phyloP scores from a whole-genome alignment of 2,888 invertebrate species.

The Chloroclystis v-ata region DNA sequence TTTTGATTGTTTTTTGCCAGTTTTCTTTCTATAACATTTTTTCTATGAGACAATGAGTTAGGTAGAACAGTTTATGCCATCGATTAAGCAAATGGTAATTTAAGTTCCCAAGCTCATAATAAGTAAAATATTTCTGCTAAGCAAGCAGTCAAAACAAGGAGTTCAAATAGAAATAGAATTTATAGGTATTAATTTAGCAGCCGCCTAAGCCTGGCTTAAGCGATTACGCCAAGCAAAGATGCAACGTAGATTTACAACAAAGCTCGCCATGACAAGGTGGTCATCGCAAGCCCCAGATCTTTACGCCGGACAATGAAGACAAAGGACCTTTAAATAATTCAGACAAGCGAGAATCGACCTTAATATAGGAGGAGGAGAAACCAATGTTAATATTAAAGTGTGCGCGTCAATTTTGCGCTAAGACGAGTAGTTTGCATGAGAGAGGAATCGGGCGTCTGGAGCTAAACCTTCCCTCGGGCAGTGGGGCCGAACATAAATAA shows the following conservation, averaged over 20 bases:
- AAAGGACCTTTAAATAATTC: constrained; percentile 74
- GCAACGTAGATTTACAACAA: constrained; percentile 73
- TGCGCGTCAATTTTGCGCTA: constrained; percentile 66
- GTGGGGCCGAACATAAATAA: constrained; percentile 70
- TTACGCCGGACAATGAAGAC: constrained; percentile 70
- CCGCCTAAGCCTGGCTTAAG: constrained; percentile 53
- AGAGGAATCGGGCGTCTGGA: constrained; percentile 71
- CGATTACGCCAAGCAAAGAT: constrained; percentile 70
- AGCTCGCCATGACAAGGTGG: constrained; percentile 76
- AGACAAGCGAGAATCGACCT: constrained; percentile 65
- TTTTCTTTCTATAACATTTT: too few species aligned
- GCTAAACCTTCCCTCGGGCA: constrained; percentile 66
- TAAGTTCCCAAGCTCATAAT: too few species aligned
- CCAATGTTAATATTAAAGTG: constrained; percentile 70
- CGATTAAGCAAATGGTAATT: too few species aligned
- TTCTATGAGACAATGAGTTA: too few species aligned
- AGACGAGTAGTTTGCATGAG: constrained; percentile 75
- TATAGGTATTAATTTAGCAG: constrained; percentile 68
- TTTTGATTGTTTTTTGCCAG: too few species aligned
- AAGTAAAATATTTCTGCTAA: too few species aligned
- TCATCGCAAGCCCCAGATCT: constrained; percentile 73
- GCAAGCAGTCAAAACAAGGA: constrained; percentile 4
- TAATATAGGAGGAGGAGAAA: constrained; percentile 54
- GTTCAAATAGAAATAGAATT: constrained; percentile 38
- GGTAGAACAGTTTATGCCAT: too few species aligned